Percentiles rank a stretch among this genome's conserved stretches.
Evolutionary conservation across 2,888 invertebrate species (phyloP).

Genomic region (Hemicrepidius hirtus): DNA sequence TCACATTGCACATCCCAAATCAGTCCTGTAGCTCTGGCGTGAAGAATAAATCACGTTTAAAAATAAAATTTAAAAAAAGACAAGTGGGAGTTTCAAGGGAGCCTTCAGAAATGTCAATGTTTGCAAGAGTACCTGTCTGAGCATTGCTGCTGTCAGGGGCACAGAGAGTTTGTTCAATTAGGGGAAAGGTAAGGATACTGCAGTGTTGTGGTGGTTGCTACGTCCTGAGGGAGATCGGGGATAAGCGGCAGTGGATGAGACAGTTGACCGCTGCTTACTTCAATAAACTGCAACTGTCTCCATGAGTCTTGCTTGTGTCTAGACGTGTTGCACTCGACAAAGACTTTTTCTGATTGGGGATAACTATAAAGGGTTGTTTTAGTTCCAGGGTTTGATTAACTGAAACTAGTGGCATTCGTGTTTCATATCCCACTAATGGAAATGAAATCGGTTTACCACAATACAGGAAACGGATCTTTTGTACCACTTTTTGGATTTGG

Average conservation of each 20-base stretch:
- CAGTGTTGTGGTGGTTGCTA: slow-evolving; percentile 34
- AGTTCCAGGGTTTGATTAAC: not conserved
- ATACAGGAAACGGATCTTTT: too few relatives aligned
- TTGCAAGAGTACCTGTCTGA: slow-evolving; percentile 10
- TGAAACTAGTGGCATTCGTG: not conserved
- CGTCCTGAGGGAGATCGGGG: slow-evolving; percentile 35
- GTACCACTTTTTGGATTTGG: too few relatives aligned
- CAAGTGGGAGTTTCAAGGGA: not conserved
- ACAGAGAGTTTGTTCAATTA: slow-evolving; percentile 29
- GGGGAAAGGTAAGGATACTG: slow-evolving; percentile 1
- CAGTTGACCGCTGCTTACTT: slow-evolving; percentile 49
- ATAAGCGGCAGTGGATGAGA: slow-evolving; percentile 40
- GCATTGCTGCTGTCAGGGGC: slow-evolving; percentile 2
- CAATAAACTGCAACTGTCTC: slow-evolving; percentile 49
- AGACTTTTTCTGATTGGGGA: slow-evolving; percentile 22
- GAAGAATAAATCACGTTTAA: slow-evolving; percentile 2
- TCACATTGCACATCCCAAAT: slow-evolving; percentile 1
- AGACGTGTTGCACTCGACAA: slow-evolving; percentile 29
- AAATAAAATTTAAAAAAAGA: slow-evolving; percentile 8
- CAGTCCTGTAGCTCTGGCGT: slow-evolving; percentile 11
- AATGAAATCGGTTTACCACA: too few relatives aligned
- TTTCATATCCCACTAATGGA: not conserved
- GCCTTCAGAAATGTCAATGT: slow-evolving; percentile 11
- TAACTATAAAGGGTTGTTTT: slow-evolving; percentile 19
- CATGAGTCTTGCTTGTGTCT: slow-evolving; percentile 21